A percentile compares a stretch with the other conserved stretches of the same genome.
Evolutionary conservation across 2,797 vertebrate genomes (phyloP).

Genomic region (Syngnathus acus): DNA sequence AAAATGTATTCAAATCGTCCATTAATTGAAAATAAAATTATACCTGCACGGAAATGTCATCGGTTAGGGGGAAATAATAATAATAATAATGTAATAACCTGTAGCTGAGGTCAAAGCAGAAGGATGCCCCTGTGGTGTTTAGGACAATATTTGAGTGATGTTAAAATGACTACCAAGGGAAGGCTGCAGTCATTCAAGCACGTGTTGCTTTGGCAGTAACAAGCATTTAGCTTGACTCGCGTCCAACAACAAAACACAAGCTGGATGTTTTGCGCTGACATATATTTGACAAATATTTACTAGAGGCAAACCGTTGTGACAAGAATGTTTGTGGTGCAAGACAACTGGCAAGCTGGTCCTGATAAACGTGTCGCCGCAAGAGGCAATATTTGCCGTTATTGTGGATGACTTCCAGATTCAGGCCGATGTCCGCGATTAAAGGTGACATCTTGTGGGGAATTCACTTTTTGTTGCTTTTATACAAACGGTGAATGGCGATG

Average conservation of each 20-base stretch:
- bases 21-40: background rate
- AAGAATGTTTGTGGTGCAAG: background rate
- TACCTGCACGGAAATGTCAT: background rate
- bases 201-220: background rate
- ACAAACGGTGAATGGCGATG: background rate
- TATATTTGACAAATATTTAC: slow-evolving; percentile 2
- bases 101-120: background rate
- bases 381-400: background rate
- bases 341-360: background rate
- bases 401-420: background rate
- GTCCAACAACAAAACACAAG: background rate
- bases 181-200: slow-evolving; percentile 1
- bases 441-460: background rate
- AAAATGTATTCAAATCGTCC: slow-evolving; percentile 1
- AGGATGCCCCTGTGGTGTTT: background rate
- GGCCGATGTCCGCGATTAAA: background rate
- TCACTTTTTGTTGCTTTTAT: background rate
- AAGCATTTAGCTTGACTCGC: background rate
- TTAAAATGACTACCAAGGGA: background rate
- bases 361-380: background rate
- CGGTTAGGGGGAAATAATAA: background rate
- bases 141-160: background rate
- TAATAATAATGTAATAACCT: background rate
- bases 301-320: background rate
- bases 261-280: background rate